Base-by-base conservation (phyloP, 2,113 vertebrate genomes). In the Calidris pugnax region DNA sequence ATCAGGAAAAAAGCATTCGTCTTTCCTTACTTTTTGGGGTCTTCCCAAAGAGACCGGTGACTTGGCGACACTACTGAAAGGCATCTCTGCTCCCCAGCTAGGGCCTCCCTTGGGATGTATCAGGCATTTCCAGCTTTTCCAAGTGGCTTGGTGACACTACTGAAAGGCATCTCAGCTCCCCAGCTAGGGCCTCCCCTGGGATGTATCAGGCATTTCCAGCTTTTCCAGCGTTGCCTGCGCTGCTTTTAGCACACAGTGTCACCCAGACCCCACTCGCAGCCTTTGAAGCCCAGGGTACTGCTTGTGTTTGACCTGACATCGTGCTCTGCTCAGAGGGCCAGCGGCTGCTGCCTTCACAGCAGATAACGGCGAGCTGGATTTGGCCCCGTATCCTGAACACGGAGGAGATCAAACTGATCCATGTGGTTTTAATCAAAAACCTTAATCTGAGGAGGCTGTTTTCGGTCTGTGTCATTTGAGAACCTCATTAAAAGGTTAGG, bases 381-480 rank as follows among this genome's bases (percentile, higher is more conserved):
- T 75, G 84, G 91, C 91, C 73, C 74, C 2, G 3, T 12, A 53
- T 67, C 72, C 79, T 43, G 28, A 50, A 71, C 0, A 8, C 47
- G 51, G 90, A 63, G 47, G 57, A 86, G 85, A 90, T 68, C 56
- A 21, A 89, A 62, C 62, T 1, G 35, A 87, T 79, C 86, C 89
- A 68, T 17, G 57, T 82, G 94, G n/a, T 75, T 93, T 95, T 93
- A 89, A 95, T 95, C 41, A 85, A 89, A 63, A 64, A 17, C 69
- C 87, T 91, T 75, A 64, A 11, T 91, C 51, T 75, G 30, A 51
- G 88, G 63, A 86, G 68, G 79, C 73, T 93, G 86, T 4, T 64
- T 81, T 74, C 3, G 4, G n/a, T 32, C 85, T 62, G n/a, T 45
- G 56, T 63, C 94, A 94, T 92, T 76, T 27, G 60, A 94, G 71